These are phyloP conservation scores for Thalassoma bifasciatum DNA, from an alignment of 2,113 vertebrate genomes.

Conservation along the genomic window DNA sequence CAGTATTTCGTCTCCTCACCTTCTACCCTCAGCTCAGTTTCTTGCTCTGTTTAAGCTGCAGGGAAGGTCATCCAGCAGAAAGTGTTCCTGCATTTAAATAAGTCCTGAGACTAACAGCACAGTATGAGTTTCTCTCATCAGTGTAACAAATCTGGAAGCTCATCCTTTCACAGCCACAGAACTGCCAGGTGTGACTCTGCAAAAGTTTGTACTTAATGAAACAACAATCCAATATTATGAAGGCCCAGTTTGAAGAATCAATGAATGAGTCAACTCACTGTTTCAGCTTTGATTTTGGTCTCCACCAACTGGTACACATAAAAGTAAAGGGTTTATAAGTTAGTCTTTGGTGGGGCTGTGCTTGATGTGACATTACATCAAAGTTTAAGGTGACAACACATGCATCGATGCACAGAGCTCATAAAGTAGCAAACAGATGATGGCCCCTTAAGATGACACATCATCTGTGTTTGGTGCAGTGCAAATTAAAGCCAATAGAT, in stretches of 20 bases:
- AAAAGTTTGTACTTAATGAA: background rate
- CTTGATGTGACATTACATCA: too few relatives aligned
- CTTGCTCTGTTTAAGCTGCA: constrained; percentile 3
- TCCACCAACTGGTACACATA: background rate
- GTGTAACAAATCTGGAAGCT: background rate
- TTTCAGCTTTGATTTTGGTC: background rate
- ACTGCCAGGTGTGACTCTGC: background rate
- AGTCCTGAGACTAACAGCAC: background rate
- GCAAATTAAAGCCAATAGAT: too few relatives aligned
- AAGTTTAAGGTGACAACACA: too few relatives aligned
- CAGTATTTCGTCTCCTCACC: background rate
- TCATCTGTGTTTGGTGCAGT: too few relatives aligned
- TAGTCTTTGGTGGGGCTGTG: too few relatives aligned
- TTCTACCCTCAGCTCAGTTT: background rate
- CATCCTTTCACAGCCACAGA: background rate
- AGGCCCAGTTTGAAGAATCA: background rate
- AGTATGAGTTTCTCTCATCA: background rate
- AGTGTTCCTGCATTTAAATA: background rate
- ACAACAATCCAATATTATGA: background rate
- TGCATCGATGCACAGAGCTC: too few relatives aligned
- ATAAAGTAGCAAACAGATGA: too few relatives aligned
- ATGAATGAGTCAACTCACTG: background rate
- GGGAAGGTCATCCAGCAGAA: constrained; percentile 15
- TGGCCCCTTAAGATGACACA: too few relatives aligned
- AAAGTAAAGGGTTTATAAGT: background rate